Evolutionary conservation across 1,140 invertebrate species (phyloP), one percentile per base, ranked within the genome.

Genomic region (Brachionus koreanus): DNA sequence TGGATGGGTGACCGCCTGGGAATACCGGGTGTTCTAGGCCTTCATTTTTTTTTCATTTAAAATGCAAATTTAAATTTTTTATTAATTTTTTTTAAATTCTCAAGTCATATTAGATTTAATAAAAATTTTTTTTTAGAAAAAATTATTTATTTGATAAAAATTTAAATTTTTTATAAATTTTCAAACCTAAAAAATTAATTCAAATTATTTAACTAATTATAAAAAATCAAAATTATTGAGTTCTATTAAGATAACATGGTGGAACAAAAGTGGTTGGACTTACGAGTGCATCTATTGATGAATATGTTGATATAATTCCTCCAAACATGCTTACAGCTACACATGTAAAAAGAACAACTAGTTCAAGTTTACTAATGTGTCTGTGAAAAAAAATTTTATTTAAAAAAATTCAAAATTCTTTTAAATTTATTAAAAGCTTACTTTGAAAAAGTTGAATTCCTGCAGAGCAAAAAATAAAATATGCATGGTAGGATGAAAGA

Each of bases 401-500:
- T 49, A 76, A 25, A 61, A 65, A 82, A 35, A 63, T 42, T n/a
- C 23, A 67, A 33, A 49, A 82, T 16, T 43, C 13, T 25, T 39
- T 35, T 46, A 33, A 77, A 13, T 75, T 77, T 84, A 2, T 72
- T 33, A 12, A 42, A 37, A 29, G 82, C 3, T 72, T 33, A 79
- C 84, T 84, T 85, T 83, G 86, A 85, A 84, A 83, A 75, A 83
- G 82, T 5, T 82, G 84, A 85, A 85, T 86, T 23, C 84, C 69
- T 82, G 39, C 85, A 86, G 0, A 93, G 87, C 76, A 87, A 90
- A 84, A 93, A 87, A 85, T 96, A 96, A 83, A 96, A 92, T 19
- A 96, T 83, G 0, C 93, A 93, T 0, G 95, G 95, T 25, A 95
- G 90, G 16, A 97, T 90, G 83, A 95, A 95, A 2, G 92, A 92